Percentiles rank a stretch among this genome's conserved stretches.
Conservation (phyloP, 2,113 vertebrate genomes). For the Cygnus buccinator region DNA sequence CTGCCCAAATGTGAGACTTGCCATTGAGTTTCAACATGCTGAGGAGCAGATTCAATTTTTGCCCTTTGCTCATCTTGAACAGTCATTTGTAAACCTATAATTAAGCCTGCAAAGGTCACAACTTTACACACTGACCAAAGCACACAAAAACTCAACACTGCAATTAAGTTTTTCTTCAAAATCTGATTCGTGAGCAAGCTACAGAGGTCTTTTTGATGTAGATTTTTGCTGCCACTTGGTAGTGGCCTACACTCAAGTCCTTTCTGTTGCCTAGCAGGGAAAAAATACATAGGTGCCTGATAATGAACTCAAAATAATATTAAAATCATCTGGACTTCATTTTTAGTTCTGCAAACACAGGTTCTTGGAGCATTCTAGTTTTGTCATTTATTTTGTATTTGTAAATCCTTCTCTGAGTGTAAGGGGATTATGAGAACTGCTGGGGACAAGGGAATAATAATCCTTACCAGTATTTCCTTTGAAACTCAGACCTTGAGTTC, state of each 20-base stretch:
- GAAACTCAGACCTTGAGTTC: conserved; percentile 50
- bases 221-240: background rate
- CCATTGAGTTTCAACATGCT: background rate
- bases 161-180: background rate
- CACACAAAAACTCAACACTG: background rate
- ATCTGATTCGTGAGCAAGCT: background rate
- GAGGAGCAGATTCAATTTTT: background rate
- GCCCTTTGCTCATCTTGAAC: background rate
- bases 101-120: background rate
- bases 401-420: conserved; percentile 38
- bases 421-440: conserved; percentile 47
- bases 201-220: background rate
- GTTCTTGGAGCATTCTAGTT: conserved; percentile 2
- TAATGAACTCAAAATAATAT: conserved; percentile 1
- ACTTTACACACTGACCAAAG: background rate
- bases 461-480: conserved; percentile 60
- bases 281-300: background rate
- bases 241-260: background rate
- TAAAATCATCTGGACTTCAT: conserved; percentile 13
- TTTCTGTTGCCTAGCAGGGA: background rate
- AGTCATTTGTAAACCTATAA: background rate
- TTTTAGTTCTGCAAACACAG: background rate
- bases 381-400: conserved; percentile 48
- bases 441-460: conserved; percentile 68
- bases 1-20: background rate